Conservation (phyloP, 2,113 vertebrate species). For the Coryphaenoides rupestris region DNA sequence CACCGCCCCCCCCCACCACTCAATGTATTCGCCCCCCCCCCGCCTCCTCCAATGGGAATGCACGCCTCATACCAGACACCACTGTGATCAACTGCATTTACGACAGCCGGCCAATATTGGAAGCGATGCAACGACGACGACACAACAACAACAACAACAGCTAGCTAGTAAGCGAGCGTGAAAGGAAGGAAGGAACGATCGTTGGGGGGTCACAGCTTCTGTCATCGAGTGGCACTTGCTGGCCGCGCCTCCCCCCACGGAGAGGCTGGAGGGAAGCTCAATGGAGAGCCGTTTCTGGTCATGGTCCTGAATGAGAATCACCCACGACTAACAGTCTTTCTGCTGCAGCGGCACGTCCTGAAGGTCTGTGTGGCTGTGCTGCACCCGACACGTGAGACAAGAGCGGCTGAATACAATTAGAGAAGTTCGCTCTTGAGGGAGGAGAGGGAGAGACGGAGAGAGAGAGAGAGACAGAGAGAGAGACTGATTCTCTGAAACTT, state of each 20-base stretch:
- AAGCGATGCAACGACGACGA: conserved; percentile 22
- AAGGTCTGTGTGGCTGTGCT: conserved; percentile 21
- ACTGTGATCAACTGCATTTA: conserved; percentile 49
- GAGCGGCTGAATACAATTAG: conserved; percentile 31
- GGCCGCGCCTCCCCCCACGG: no score
- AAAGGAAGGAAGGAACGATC: conserved; percentile 18
- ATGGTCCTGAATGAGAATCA: conserved; percentile 59
- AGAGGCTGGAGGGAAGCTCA: conserved; percentile 33
- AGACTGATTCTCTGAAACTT: no score
- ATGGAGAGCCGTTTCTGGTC: conserved; percentile 32
- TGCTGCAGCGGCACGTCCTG: conserved; percentile 44
- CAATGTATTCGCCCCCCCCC: conserved; percentile 15
- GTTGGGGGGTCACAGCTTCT: conserved; percentile 45
- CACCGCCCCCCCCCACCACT: conserved; percentile 19
- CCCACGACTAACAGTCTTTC: conserved; percentile 39
- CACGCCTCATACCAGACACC: conserved; percentile 32
- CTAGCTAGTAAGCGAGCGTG: neutral
- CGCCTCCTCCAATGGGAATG: conserved; percentile 32
- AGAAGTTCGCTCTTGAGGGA: conserved; percentile 28
- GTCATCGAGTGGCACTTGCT: conserved; percentile 43
- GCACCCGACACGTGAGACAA: conserved; percentile 28
- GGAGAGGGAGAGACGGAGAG: conserved; percentile 20
- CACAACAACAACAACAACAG: neutral
- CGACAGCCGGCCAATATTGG: conserved; percentile 22
- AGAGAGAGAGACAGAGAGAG: neutral